These are phyloP conservation scores for Paralvinella palmiformis DNA, from an alignment of 1,140 invertebrate genomes.

Conservation along the genomic window DNA sequence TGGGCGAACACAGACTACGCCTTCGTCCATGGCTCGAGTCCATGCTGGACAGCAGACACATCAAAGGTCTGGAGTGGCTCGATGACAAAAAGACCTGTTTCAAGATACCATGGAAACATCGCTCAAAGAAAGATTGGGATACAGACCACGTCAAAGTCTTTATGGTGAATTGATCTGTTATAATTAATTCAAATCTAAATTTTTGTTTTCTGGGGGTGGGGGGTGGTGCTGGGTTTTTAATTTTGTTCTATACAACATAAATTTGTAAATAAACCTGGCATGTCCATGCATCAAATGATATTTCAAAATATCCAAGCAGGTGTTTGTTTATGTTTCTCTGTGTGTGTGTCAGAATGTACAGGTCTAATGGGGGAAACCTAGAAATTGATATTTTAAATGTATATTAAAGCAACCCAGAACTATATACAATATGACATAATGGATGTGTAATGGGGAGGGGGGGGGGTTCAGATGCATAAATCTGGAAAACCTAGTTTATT, in stretches of 20 bases:
- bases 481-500: neutral
- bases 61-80: conserved; percentile 1
- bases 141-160: neutral
- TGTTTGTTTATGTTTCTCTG: neutral
- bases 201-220: neutral
- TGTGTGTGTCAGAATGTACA: no score
- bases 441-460: no score
- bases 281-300: neutral
- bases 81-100: neutral
- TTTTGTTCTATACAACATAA: neutral
- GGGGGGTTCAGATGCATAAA: no score
- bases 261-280: neutral
- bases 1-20: no score
- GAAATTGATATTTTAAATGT: no score
- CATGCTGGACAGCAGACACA: no score
- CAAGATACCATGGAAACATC: conserved; percentile 14
- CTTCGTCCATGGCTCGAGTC: no score
- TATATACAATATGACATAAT: no score
- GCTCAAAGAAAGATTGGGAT: conserved; percentile 7
- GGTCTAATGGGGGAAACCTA: no score
- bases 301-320: neutral
- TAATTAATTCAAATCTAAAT: neutral
- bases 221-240: neutral
- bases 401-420: no score
- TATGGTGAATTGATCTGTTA: conserved; percentile 7